These are phyloP conservation scores for Alfaro cultratus DNA, from an alignment of 2,797 vertebrate genomes.

Conservation along the genomic window DNA sequence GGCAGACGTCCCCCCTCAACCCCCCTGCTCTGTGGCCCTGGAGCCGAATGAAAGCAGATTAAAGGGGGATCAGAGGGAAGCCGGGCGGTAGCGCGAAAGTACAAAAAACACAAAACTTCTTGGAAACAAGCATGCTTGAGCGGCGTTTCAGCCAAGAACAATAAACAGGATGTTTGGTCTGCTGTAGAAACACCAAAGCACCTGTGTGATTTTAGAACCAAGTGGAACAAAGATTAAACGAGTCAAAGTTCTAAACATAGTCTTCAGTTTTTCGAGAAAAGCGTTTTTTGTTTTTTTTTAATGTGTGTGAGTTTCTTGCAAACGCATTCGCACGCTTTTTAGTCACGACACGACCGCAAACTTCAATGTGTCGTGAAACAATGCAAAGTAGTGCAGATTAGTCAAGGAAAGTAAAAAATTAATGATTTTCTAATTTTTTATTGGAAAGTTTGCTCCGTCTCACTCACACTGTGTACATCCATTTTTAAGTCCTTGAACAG, in stretches of 20 bases:
- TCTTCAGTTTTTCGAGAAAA: not conserved
- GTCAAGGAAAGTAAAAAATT: not conserved
- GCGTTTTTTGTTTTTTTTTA: not conserved
- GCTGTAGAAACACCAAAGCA: not conserved
- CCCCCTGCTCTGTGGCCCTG: slow-evolving; percentile 17
- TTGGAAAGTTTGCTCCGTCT: not conserved
- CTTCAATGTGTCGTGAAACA: not conserved
- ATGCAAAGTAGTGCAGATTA: not conserved
- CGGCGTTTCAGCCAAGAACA: slow-evolving; percentile 35
- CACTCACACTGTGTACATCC: not conserved
- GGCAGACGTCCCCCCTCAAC: not conserved
- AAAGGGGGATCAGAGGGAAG: slow-evolving; percentile 29
- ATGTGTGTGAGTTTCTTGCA: not conserved
- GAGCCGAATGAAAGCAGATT: slow-evolving; percentile 46
- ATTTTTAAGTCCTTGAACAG: not conserved
- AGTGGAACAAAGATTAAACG: slow-evolving; percentile 20
- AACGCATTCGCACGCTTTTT: not conserved
- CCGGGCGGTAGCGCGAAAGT: slow-evolving; percentile 18
- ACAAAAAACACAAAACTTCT: slow-evolving; percentile 10
- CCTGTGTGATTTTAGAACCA: slow-evolving; percentile 19
- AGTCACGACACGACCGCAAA: not conserved
- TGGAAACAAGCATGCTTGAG: slow-evolving; percentile 29
- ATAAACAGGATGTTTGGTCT: slow-evolving; percentile 55
- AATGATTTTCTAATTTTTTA: no score
- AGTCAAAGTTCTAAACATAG: slow-evolving; percentile 2